Evolutionary conservation across 2,113 vertebrate genomes (phyloP).

Genomic region (Anguilla rostrata): DNA sequence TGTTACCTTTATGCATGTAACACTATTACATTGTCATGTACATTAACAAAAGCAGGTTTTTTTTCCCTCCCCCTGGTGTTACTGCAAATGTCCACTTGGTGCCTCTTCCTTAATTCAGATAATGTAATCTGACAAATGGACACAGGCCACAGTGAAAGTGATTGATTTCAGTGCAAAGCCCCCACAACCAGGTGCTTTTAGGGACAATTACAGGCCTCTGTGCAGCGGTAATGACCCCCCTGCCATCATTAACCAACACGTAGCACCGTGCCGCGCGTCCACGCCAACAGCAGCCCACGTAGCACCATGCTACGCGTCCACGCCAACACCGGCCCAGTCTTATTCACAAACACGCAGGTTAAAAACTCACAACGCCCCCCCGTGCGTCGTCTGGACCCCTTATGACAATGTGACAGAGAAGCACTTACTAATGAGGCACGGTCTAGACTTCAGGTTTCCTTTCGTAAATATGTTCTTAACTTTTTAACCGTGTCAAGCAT

Average conservation of each 20-base stretch:
- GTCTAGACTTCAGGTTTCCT: neutral
- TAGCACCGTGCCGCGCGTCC: constrained; percentile 73
- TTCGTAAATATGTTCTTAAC: neutral
- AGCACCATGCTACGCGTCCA: too few relatives aligned
- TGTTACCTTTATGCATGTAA: neutral
- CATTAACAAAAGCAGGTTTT: neutral
- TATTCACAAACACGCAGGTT: constrained; percentile 63
- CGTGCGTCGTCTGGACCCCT: constrained; percentile 59
- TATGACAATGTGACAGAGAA: constrained; percentile 39
- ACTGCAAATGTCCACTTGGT: constrained; percentile 34
- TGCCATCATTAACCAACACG: constrained; percentile 77
- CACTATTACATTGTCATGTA: neutral
- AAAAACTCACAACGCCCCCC: constrained; percentile 59
- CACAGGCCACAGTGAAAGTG: constrained; percentile 71
- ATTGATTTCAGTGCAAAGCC: constrained; percentile 81
- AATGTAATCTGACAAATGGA: constrained; percentile 77
- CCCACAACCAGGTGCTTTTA: constrained; percentile 84
- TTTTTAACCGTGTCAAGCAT: neutral
- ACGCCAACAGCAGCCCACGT: constrained; percentile 65
- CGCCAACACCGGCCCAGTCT: constrained; percentile 65
- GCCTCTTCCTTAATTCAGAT: constrained; percentile 63
- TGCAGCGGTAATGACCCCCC: constrained; percentile 74
- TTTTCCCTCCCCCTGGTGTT: neutral
- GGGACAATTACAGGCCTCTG: constrained; percentile 79
- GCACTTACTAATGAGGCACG: constrained; percentile 21